Percentiles rank a stretch among this genome's conserved stretches.
These are phyloP conservation scores for Nomada lathburiana DNA, from an alignment of 2,888 invertebrate genomes.

Conservation along the genomic window DNA sequence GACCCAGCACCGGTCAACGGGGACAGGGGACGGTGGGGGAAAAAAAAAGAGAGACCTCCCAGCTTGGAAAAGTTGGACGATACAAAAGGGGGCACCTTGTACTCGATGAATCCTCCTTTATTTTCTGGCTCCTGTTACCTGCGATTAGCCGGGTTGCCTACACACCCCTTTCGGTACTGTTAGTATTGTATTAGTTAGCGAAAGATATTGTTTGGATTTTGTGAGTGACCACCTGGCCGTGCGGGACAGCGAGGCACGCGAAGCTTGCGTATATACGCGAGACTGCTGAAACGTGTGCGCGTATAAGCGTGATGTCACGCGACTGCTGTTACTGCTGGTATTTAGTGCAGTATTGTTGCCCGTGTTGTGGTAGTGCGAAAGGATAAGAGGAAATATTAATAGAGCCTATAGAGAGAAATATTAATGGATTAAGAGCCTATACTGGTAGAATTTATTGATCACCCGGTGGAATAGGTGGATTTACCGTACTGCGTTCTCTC, in stretches of 20 bases:
- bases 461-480: conserved; percentile 5
- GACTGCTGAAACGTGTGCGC: conserved; percentile 6
- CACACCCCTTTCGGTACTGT: conserved; percentile 40
- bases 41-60: conserved; percentile 29
- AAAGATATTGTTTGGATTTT: too few relatives aligned
- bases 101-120: conserved; percentile 50
- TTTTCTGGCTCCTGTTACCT: conserved; percentile 71
- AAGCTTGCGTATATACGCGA: neutral
- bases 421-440: conserved; percentile 43
- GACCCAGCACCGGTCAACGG: conserved; percentile 37
- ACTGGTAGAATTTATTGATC: conserved; percentile 53
- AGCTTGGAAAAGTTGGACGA: conserved; percentile 36
- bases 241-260: neutral
- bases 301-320: conserved; percentile 24
- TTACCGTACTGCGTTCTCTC: conserved; percentile 25
- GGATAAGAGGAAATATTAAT: conserved; percentile 58
- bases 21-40: conserved; percentile 6
- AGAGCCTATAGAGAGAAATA: conserved; percentile 47
- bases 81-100: conserved; percentile 51
- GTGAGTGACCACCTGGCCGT: neutral
- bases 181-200: too few relatives aligned
- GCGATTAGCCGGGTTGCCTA: conserved; percentile 39
- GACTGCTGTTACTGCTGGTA: conserved; percentile 41
- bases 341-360: conserved; percentile 13
- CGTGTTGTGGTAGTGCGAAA: conserved; percentile 10